A percentile compares a stretch with the other conserved stretches of the same genome.
Conservation (phyloP, 2,797 vertebrate species). For the Syngnathus rostellatus region DNA sequence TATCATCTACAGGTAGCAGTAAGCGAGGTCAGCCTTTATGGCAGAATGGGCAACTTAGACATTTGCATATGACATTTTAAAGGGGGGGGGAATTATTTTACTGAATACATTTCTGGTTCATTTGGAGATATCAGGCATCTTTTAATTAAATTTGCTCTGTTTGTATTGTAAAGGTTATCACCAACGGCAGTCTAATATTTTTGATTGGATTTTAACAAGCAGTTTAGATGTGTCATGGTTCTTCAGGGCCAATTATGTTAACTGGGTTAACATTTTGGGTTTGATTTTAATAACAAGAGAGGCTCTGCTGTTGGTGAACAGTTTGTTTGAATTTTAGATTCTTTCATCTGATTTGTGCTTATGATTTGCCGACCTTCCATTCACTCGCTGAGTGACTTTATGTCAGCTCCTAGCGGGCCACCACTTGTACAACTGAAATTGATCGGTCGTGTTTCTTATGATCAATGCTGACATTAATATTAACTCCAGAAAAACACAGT, state of each 20-base stretch:
- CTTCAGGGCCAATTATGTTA: not conserved
- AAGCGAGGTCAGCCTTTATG: not conserved
- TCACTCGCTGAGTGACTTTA: not conserved
- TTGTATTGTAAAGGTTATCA: not conserved
- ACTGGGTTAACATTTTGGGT: not conserved
- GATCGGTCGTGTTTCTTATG: constrained; percentile 5
- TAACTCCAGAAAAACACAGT: not conserved
- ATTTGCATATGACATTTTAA: constrained; percentile 7
- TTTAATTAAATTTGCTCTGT: constrained; percentile 1
- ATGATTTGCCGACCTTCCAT: not conserved
- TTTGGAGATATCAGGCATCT: not conserved
- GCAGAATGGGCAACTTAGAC: not conserved
- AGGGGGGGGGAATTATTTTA: not conserved
- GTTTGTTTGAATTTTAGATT: not conserved
- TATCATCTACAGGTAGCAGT: not conserved
- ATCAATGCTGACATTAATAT: not conserved
- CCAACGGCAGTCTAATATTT: not conserved
- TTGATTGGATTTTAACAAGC: not conserved
- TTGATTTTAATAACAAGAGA: not conserved
- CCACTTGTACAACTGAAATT: not conserved
- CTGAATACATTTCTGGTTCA: constrained; percentile 1
- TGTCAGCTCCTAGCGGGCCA: not conserved
- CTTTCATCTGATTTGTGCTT: not conserved
- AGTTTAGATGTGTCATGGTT: not conserved
- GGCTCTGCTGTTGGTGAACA: not conserved